Evolutionary conservation across 2,113 vertebrate genomes (phyloP), one percentile per base, ranked within the genome.

Genomic region (Macaca mulatta): DNA sequence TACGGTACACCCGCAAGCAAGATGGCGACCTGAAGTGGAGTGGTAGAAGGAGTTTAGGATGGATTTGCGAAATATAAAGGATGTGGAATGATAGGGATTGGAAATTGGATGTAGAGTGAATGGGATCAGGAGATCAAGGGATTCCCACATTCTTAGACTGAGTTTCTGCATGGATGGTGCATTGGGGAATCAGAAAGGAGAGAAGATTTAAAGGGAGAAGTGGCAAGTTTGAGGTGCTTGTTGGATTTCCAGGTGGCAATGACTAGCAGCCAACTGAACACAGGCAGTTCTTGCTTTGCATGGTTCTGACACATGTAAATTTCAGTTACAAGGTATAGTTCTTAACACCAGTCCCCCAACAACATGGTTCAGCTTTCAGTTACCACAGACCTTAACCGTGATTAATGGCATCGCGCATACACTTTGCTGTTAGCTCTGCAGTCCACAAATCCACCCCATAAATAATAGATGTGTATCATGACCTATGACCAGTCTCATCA

Each of bases 291-390:
- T 90, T 67, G 20, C 40, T 35, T 55, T 55, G 11, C 13, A 0
- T 1, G 12, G 22, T 52, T 77, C 78, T 16, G 32, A 1, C 6
- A n/a, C 0, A 0, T 27, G 2, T 30, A 45, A 38, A 70, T 87
- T 75, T 75, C n/a, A 74, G 45, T 45, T 40, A 38, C 35, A 35
- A 70, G 2, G 0, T n/a, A 17, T 1, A 38, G n/a, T 57, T 78
- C 64, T 16, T 45, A 52, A 22, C 22, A 35, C 13, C 7, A 50
- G 14, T 67, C 6, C 18, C 45, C 20, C 27, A 32, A 40, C 18
- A 61, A 5, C 40, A 8, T 2, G 8, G n/a, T 38, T n/a, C 59
- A 4, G 35, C 55, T 64, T 80, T 64, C 72, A 67, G 59, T 52
- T 57, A 48, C 48, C 27, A 38, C 2, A 69, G 5, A 14, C 3